Conservation (phyloP, 2,888 invertebrate genomes). For the Parapristionchus giblindavisi region DNA sequence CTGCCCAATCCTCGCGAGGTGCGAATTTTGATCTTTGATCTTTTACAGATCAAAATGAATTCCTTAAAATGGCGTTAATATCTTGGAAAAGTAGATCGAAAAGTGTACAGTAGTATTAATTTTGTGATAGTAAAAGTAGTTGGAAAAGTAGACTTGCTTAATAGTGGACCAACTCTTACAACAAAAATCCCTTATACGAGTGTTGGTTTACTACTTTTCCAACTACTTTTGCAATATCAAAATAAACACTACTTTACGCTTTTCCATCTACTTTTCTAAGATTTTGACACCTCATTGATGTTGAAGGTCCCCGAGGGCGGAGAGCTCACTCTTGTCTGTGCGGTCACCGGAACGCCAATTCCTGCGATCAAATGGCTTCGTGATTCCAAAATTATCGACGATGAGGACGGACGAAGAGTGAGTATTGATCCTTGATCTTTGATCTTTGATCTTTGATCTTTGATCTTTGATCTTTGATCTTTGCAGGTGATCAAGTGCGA, state of each 20-base stretch:
- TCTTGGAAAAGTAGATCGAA: no score
- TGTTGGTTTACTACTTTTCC: no score
- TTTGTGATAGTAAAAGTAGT: no score
- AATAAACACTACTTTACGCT: no score
- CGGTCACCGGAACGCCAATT: conserved; percentile 64
- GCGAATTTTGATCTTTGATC: no score
- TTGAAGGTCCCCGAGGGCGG: conserved; percentile 52
- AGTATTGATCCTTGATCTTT: not conserved
- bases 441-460: not conserved
- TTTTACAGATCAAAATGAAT: no score
- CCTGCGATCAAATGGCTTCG: conserved; percentile 66
- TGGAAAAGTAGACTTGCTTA: no score
- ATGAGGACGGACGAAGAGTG: conserved; percentile 30
- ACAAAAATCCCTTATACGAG: no score
- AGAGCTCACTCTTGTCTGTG: conserved; percentile 63
- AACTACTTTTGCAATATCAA: not conserved
- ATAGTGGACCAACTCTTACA: no score
- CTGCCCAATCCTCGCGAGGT: conserved; percentile 61
- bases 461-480: not conserved
- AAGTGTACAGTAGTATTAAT: no score
- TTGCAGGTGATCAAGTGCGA: conserved; percentile 49
- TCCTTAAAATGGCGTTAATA: not conserved
- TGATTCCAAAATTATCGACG: conserved; percentile 59
- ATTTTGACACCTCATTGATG: no score
- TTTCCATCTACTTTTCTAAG: no score